phyloP scores from a whole-genome alignment of 2,113 vertebrate genomes.

The Parus major region DNA sequence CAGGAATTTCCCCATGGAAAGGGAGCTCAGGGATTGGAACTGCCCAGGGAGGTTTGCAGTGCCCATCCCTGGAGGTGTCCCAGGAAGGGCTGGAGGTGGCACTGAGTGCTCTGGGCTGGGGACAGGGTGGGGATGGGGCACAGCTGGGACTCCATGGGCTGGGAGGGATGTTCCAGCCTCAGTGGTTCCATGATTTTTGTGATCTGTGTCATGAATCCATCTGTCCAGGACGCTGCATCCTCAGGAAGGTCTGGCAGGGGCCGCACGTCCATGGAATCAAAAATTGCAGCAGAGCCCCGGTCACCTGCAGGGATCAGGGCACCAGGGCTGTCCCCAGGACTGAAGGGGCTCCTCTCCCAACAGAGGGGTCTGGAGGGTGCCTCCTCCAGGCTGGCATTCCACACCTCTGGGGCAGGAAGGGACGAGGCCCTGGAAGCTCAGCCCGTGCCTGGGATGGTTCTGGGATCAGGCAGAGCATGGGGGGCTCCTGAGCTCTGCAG shows the following conservation, averaged over 20 bases:
- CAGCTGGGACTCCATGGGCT: rapidly evolving
- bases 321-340: neutral
- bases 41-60: neutral
- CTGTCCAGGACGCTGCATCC: neutral
- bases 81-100: neutral
- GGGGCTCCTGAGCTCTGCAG: neutral
- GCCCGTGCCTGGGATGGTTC: neutral
- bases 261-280: neutral
- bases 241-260: neutral
- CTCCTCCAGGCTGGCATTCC: neutral
- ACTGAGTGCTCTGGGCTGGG: neutral
- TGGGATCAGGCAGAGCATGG: neutral
- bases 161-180: neutral
- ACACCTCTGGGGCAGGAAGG: neutral
- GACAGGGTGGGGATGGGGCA: rapidly evolving
- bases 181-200: neutral
- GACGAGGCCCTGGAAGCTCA: neutral
- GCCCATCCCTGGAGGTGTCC: neutral
- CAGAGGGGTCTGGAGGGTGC: neutral
- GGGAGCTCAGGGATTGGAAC: rapidly evolving
- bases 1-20: neutral
- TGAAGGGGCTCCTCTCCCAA: rapidly evolving
- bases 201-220: neutral
- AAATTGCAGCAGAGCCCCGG: neutral
- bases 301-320: neutral